A percentile compares a stretch with the other conserved stretches of the same genome.
These are phyloP conservation scores for Melanotaenia boesemani DNA, from an alignment of 2,797 vertebrate genomes.

Conservation along the genomic window DNA sequence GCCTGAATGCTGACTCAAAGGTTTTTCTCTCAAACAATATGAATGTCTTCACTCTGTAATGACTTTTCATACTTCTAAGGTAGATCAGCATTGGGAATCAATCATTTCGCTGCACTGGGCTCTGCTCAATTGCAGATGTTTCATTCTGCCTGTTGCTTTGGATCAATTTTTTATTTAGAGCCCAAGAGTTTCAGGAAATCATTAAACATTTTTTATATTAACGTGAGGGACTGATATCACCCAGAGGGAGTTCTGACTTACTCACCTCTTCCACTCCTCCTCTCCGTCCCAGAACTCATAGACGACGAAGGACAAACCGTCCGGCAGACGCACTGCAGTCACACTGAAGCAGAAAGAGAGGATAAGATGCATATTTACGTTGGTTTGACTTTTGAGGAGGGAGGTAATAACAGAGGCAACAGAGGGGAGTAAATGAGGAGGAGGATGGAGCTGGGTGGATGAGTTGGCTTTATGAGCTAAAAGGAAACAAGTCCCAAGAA, in stretches of 20 bases:
- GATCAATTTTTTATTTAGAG: no score
- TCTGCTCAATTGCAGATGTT: conserved; percentile 12
- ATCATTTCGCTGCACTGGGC: conserved; percentile 18
- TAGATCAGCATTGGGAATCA: conserved; percentile 15
- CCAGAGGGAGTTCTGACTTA: conserved; percentile 1
- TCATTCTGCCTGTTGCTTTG: conserved; percentile 6
- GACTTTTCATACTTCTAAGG: conserved; percentile 46
- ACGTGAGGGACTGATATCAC: not conserved
- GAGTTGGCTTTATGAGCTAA: not conserved
- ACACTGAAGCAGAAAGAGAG: conserved; percentile 78
- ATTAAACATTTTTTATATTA: no score
- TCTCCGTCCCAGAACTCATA: conserved; percentile 98
- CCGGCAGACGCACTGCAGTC: conserved; percentile 90
- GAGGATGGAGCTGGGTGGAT: not conserved
- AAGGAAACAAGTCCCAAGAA: not conserved
- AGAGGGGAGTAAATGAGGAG: conserved; percentile 15
- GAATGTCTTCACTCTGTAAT: conserved; percentile 31
- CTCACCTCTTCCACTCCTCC: conserved; percentile 95
- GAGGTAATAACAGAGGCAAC: not conserved
- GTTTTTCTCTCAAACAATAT: conserved; percentile 29
- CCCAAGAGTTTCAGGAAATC: not conserved
- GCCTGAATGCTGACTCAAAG: conserved; percentile 56
- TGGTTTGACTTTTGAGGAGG: not conserved
- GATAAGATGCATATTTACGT: not conserved
- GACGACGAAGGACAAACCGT: conserved; percentile 92